Evolutionary conservation across 2,113 vertebrate species (phyloP), one percentile per base, ranked within the genome.

Genomic region (Oncorhynchus nerka): DNA sequence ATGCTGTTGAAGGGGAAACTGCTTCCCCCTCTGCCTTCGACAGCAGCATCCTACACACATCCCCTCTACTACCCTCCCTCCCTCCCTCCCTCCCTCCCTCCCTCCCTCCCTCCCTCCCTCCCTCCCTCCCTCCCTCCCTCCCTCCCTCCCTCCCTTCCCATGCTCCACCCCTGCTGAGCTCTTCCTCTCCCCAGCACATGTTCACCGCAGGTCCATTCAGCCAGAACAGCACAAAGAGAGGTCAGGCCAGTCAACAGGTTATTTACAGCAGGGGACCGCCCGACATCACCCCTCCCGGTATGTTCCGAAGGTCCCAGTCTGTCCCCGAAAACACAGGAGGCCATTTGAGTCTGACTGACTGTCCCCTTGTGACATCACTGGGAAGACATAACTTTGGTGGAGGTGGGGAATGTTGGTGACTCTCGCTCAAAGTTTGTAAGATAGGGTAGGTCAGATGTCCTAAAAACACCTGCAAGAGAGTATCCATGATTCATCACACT

Each of bases 191-290:
- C 73, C 69, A 82, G 86, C 86, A 86, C 85, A 85, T 87, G 85
- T 84, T 88, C 59, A 62, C 59, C n/a, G 9, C 59, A 62, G 59
- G 59, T 62, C 65, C 65, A 24, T 9, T 67, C 65, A 67, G 64
- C 77, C 45, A 76, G 4, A 68, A 81, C 83, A 55, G 75, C 76
- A 69, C 84, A 75, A 74, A 70, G 74, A 79, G 77, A 90, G 89
- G 92, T 91, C 87, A 89, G 73, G 83, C 68, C 71, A 87, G 82
- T 84, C 87, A 76, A 82, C n/a, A 22, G 59, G 8, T 62, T 62
- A 62, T 62, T 24, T 62, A 22, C 59, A n/a, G 59, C n/a, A 22
- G 59, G 59, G 19, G 59, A 8, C 59, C n/a, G 8, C 59, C 9
- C n/a, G 59, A n/a, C 59, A 62, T 55, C 51, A 5, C 51, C 51